Base-by-base conservation (phyloP, 2,888 invertebrate genomes). In the Endotricha flammealis region DNA sequence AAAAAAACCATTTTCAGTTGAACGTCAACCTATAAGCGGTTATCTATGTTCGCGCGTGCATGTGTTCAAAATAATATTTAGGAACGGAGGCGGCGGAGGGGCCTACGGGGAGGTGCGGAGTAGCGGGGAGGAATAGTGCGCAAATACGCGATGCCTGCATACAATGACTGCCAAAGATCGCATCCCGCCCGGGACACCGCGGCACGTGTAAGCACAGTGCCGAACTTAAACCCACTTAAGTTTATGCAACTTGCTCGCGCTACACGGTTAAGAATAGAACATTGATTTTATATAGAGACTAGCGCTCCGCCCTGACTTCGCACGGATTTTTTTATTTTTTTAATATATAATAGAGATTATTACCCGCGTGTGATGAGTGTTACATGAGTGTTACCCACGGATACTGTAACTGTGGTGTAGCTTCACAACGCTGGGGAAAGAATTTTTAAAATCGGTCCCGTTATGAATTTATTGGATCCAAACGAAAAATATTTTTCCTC, bases 81-180 rank as follows among this genome's bases (percentile, higher is more conserved):
- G 41, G 38, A 17, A 29, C 29, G 41, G 28, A 39, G 36, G 32
- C 41, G 28, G 41, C 38, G 45, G 35, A 17, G 41, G 40, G 31
- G 10, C 7, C 6, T 10, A 20, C 8, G 48, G 17, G 48, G 40
- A 32, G 28, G 25, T 46, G 36, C 39, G 39, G 44, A 47, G 45
- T 47, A 48, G 47, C 52, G 49, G 52, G 57, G 46, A 57, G 53
- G 28, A 29, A 29, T 35, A 57, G 64, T 65, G 71, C 75, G 77
- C 79, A 77, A 79, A 79, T 75, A 76, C 75, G 45, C 62, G 52
- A 55, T 46, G 51, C 66, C 69, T 82, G 85, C 85, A 86, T 82
- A 81, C 85, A 83, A 81, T 79, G 80, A 69, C 76, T 75, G 80
- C 73, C 76, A 74, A 77, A 76, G 73, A 79, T 78, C 83, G 82